phyloP scores from a whole-genome alignment of 2,113 vertebrate genomes.

The Carassius auratus region DNA sequence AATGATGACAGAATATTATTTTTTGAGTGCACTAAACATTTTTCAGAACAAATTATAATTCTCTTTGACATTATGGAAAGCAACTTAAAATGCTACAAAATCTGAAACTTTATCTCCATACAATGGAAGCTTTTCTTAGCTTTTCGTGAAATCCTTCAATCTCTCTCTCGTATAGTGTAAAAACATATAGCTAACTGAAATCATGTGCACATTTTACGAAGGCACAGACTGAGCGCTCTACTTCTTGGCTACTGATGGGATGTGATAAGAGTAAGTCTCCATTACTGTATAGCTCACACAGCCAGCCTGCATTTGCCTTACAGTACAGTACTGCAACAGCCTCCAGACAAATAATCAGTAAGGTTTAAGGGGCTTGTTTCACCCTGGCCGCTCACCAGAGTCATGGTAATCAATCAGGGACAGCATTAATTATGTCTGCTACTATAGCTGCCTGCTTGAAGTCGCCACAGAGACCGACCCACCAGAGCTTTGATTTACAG shows the following conservation, averaged over 20 bases:
- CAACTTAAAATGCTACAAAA: background rate
- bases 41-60: too few species aligned
- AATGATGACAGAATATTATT: background rate
- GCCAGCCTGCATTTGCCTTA: constrained; percentile 29
- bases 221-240: background rate
- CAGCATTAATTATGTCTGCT: constrained; percentile 59
- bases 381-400: constrained; percentile 35
- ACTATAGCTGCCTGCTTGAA: constrained; percentile 38
- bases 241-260: constrained; percentile 35
- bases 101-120: background rate
- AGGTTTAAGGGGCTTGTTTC: constrained; percentile 17
- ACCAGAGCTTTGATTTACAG: constrained; percentile 42
- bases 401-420: constrained; percentile 57
- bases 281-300: constrained; percentile 27
- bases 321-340: constrained; percentile 32
- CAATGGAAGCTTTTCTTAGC: background rate
- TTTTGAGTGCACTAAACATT: too few species aligned
- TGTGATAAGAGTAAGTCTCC: constrained; percentile 50
- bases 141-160: background rate
- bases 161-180: background rate
- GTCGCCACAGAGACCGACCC: constrained; percentile 20
- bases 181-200: background rate
- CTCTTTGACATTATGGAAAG: background rate
- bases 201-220: constrained; percentile 1
- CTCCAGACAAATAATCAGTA: constrained; percentile 53